A percentile compares a stretch with the other conserved stretches of the same genome.
Conservation (phyloP, 2,797 vertebrate genomes). For the Apogon talboti region DNA sequence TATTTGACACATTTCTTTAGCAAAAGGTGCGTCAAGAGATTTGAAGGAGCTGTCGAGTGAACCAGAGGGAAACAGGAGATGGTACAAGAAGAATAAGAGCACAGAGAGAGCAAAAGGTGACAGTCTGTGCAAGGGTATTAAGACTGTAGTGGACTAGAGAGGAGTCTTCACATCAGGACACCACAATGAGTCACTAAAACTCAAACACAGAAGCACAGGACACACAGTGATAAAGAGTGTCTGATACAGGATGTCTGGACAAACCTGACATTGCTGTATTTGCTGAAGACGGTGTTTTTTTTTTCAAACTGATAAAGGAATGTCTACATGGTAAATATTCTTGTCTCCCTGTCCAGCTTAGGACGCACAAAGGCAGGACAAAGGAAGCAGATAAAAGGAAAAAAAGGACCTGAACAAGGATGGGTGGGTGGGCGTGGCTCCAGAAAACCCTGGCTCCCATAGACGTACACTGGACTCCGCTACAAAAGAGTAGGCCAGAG, state of each 20-base stretch:
- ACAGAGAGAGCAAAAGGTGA: background rate
- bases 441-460: too few relatives aligned
- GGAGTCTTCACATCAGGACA: background rate
- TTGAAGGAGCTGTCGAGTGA: background rate
- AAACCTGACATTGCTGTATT: slow-evolving; percentile 6
- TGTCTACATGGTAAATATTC: too few relatives aligned
- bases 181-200: background rate
- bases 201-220: background rate
- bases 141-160: background rate
- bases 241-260: background rate
- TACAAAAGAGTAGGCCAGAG: too few relatives aligned
- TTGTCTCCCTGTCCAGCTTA: too few relatives aligned
- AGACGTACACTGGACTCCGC: too few relatives aligned
- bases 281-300: background rate
- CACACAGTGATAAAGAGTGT: background rate
- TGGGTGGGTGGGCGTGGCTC: too few relatives aligned
- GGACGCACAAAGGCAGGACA: too few relatives aligned
- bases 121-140: background rate
- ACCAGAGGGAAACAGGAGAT: background rate
- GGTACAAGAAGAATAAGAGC: background rate
- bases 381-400: too few relatives aligned
- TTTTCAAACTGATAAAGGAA: too few relatives aligned
- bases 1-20: background rate
- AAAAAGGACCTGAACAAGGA: too few relatives aligned
- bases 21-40: slow-evolving; percentile 5